These are phyloP conservation scores for Macrotis lagotis DNA, from an alignment of 2,113 vertebrate genomes.

Conservation along the genomic window DNA sequence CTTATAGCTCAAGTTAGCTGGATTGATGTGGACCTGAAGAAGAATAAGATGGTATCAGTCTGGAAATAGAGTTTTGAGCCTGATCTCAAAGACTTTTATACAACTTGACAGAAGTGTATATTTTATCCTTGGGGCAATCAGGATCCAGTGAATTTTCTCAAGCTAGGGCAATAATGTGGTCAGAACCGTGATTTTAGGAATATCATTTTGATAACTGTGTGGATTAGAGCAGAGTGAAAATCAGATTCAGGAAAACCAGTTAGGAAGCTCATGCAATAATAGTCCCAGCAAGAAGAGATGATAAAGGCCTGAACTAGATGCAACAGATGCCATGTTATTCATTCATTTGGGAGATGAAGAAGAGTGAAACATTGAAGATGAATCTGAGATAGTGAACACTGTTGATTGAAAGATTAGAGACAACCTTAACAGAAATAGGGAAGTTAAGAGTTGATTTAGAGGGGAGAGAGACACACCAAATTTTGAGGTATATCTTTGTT, in stretches of 20 bases:
- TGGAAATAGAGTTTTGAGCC: not conserved
- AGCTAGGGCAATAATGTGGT: not conserved
- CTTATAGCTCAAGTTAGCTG: not conserved
- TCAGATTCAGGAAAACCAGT: not conserved
- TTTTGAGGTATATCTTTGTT: accelerated
- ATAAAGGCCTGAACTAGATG: not conserved
- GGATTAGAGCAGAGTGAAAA: not conserved
- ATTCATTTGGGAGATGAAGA: not conserved
- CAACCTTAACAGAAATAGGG: not conserved
- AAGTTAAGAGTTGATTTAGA: not conserved
- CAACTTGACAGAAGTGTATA: not conserved
- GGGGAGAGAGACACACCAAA: accelerated
- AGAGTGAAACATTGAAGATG: not conserved
- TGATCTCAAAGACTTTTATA: not conserved
- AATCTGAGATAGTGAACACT: not conserved
- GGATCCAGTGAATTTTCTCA: not conserved
- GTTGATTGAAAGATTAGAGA: not conserved
- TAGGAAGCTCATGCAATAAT: not conserved
- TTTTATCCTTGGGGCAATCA: not conserved
- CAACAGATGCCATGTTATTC: not conserved
- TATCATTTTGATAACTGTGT: not conserved
- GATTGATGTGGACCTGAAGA: not conserved
- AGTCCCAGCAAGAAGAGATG: not conserved
- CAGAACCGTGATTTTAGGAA: not conserved
- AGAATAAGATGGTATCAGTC: not conserved